Evolutionary conservation across 1,140 invertebrate genomes (phyloP), one percentile per base, ranked within the genome.

Genomic region (Lysiphlebus fabarum): DNA sequence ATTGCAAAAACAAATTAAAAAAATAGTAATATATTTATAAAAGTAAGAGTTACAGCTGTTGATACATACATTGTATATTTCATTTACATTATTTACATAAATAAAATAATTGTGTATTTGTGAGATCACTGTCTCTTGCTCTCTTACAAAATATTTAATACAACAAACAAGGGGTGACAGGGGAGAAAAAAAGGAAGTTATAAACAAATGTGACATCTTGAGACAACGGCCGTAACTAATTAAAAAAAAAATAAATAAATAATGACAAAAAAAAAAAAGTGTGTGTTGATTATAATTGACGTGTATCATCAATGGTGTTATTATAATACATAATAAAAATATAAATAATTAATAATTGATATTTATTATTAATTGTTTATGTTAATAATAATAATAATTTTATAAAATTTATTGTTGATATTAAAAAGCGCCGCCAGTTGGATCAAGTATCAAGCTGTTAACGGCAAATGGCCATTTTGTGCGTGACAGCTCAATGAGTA

Each of bases 391-490:
- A 53, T 53, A 53, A 26, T 26, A 2, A 26, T 38, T 56, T 11
- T 50, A 56, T 47, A 48, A 58, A 49, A 49, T 56, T n/a, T n/a
- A n/a, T n/a, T n/a, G n/a, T n/a, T n/a, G n/a, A n/a, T n/a, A n/a
- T n/a, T n/a, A n/a, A n/a, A 45, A 44, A 67, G 70, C 74, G 76
- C 74, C 72, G 69, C 69, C 69, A 68, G 57, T 58, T 66, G 75
- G 67, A 62, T 45, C 66, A 56, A 58, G 55, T 61, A 55, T 53
- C 66, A 77, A 75, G 73, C 74, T 75, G 64, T 70, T 77, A 78
- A 79, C 77, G 77, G 74, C 76, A 70, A 74, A 77, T 78, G 65
- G 77, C 77, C 77, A 79, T 79, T 79, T 79, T 79, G 76, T 79
- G 75, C 69, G 74, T 79, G 75, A 79, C 77, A 79, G 76, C 74